Evolutionary conservation across 2,113 vertebrate genomes (phyloP).

Genomic region (Eudorcas thomsonii): DNA sequence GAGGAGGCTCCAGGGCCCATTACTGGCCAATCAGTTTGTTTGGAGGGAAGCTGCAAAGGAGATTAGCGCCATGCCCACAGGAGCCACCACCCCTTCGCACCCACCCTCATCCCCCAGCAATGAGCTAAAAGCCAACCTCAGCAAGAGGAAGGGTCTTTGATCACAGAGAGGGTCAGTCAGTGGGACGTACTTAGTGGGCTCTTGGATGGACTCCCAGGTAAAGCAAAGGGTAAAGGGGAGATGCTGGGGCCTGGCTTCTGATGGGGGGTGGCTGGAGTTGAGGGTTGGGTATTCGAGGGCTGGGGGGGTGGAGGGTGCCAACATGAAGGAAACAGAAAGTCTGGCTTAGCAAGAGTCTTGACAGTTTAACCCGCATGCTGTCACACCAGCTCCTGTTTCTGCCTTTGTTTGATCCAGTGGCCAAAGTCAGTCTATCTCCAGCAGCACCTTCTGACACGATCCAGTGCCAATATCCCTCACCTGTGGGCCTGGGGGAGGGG

Average conservation of each 20-base stretch:
- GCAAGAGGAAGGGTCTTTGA: neutral
- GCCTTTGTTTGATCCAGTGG: conserved; percentile 41
- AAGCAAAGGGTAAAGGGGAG: neutral
- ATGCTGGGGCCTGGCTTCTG: neutral
- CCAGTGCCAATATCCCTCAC: conserved; percentile 50
- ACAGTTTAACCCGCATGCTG: conserved; percentile 1
- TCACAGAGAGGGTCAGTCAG: neutral
- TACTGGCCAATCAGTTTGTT: conserved; percentile 19
- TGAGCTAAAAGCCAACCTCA: conserved; percentile 18
- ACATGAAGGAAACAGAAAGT: conserved; percentile 36
- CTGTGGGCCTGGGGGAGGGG: neutral
- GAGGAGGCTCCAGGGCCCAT: neutral
- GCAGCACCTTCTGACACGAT: conserved; percentile 48
- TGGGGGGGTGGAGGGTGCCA: neutral
- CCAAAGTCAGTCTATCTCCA: conserved; percentile 59
- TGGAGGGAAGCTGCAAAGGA: neutral
- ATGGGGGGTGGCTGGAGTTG: neutral
- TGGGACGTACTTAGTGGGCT: neutral
- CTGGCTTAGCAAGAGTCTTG: conserved; percentile 34
- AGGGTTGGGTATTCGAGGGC: neutral
- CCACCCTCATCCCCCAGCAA: neutral
- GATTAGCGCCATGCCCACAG: neutral
- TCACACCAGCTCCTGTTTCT: conserved; percentile 35
- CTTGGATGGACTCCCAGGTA: neutral
- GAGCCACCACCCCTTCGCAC: neutral